A percentile compares a stretch with the other conserved stretches of the same genome.
phyloP scores from a whole-genome alignment of 2,888 invertebrate genomes.

The Cremastinae sp. region DNA sequence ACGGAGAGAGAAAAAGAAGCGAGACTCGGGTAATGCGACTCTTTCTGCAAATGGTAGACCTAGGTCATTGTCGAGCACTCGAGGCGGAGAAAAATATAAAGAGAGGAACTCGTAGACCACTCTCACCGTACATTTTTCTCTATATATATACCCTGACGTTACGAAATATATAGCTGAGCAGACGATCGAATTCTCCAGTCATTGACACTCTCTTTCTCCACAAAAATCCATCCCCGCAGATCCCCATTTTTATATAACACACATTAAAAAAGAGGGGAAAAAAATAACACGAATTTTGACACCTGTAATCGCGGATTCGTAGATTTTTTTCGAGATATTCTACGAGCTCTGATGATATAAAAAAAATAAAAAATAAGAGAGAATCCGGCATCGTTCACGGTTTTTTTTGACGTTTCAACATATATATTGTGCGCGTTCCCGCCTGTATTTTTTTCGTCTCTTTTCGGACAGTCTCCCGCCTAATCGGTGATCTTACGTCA shows the following conservation, averaged over 20 bases:
- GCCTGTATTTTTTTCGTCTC: conserved; percentile 61
- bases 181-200: neutral
- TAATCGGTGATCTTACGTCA: conserved; percentile 78
- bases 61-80: conserved; percentile 56
- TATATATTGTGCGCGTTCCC: conserved; percentile 70
- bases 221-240: no score
- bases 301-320: no score
- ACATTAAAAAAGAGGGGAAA: neutral
- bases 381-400: neutral
- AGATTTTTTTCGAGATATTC: conserved; percentile 5
- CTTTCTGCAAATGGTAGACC: conserved; percentile 57
- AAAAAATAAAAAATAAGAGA: conserved; percentile 16
- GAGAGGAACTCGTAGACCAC: conserved; percentile 36
- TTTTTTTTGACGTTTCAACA: conserved; percentile 26
- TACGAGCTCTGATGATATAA: neutral
- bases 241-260: no score
- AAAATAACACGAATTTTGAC: no score
- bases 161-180: conserved; percentile 50
- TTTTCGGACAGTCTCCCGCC: conserved; percentile 55
- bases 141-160: no score
- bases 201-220: conserved; percentile 6
- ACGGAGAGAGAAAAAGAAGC: conserved; percentile 35
- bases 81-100: conserved; percentile 4
- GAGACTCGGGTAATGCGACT: conserved; percentile 45
- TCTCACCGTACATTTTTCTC: conserved; percentile 42